Evolutionary conservation across 2,797 vertebrate genomes (phyloP).

Genomic region (Malacoraja senta): DNA sequence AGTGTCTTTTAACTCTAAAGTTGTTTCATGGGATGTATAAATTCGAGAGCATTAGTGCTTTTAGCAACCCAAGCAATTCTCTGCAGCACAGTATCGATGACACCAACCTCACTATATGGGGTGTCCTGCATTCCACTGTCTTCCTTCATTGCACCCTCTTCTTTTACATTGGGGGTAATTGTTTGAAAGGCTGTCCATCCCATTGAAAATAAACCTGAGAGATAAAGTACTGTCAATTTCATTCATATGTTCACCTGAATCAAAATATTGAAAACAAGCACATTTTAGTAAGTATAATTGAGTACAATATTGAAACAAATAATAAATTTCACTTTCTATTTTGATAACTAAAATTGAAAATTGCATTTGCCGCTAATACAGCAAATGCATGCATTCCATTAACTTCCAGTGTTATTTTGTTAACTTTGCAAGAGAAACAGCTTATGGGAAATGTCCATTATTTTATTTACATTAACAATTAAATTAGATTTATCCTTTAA

Average conservation of each 20-base stretch:
- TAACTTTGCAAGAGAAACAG: neutral
- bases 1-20: too few species aligned
- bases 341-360: neutral
- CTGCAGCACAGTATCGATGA: neutral
- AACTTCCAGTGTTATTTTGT: neutral
- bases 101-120: conserved; percentile 85
- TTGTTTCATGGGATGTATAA: neutral
- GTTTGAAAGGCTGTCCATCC: conserved; percentile 94
- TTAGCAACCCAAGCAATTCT: neutral
- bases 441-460: neutral
- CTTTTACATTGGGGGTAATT: conserved; percentile 92
- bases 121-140: conserved; percentile 94
- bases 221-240: neutral
- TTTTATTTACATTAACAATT: neutral
- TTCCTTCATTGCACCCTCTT: conserved; percentile 97
- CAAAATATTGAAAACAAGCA: neutral
- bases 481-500: neutral
- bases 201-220: conserved; percentile 85
- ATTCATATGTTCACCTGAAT: neutral
- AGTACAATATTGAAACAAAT: neutral
- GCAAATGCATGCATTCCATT: neutral
- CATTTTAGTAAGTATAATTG: neutral
- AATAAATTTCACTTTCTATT: neutral
- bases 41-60: neutral
- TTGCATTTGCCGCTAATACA: neutral